These are phyloP conservation scores for Dermochelys coriacea DNA, from an alignment of 2,797 vertebrate genomes.

Conservation along the genomic window DNA sequence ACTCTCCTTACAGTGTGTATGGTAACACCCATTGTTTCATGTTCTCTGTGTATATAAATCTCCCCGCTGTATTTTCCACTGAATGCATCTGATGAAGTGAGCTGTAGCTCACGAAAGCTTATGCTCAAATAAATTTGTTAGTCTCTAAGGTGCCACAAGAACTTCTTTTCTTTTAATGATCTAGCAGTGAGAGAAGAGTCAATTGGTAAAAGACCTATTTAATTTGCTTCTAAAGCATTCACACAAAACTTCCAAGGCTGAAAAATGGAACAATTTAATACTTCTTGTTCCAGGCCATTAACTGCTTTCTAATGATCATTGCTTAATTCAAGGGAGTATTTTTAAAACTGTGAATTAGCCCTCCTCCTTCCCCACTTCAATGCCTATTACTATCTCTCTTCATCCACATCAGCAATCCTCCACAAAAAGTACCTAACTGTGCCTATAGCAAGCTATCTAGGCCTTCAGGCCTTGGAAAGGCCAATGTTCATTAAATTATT, in stretches of 20 bases:
- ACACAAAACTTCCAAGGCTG: neutral
- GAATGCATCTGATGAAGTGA: no score
- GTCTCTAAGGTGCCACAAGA: no score
- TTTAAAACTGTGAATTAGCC: neutral
- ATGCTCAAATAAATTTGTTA: no score
- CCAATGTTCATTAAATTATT: neutral
- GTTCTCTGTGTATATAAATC: no score
- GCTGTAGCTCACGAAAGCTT: no score
- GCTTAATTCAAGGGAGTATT: neutral
- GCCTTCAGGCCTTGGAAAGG: neutral
- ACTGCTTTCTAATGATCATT: slow-evolving; percentile 6
- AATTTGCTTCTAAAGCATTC: slow-evolving; percentile 29
- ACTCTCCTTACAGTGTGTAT: no score
- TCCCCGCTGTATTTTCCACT: no score
- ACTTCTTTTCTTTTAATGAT: no score
- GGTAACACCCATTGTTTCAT: no score
- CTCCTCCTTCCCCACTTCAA: neutral
- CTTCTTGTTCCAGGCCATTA: neutral
- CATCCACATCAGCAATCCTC: neutral
- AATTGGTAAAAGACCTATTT: slow-evolving; percentile 41
- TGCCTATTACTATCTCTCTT: neutral
- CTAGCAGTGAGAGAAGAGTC: slow-evolving; percentile 35
- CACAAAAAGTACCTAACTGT: neutral
- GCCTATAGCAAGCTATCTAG: neutral
- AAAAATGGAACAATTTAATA: slow-evolving; percentile 14